Conservation (phyloP, 2,888 invertebrate genomes). For the Vanessa cardui region DNA sequence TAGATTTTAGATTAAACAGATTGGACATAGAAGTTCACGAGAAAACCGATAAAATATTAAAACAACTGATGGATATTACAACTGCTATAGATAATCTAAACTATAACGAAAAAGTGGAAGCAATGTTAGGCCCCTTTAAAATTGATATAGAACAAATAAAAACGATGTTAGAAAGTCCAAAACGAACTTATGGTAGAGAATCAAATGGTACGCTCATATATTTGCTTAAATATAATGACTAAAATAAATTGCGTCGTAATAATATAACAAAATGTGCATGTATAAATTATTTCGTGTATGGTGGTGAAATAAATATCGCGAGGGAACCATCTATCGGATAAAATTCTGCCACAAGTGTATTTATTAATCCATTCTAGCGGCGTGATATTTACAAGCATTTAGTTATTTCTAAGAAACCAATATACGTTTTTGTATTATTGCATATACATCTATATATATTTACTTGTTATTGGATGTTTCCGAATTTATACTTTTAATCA, state of each 20-base stretch:
- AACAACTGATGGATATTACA: conserved; percentile 58
- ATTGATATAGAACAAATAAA: conserved; percentile 58
- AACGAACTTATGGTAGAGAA: conserved; percentile 13
- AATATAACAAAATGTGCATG: background rate
- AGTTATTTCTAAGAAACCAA: too few species aligned
- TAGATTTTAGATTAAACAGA: conserved; percentile 71
- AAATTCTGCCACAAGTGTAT: too few species aligned
- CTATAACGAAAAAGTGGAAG: conserved; percentile 53
- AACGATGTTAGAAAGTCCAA: conserved; percentile 50
- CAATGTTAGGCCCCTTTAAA: conserved; percentile 53
- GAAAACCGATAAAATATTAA: conserved; percentile 67
- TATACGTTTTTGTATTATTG: too few species aligned
- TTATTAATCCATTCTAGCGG: too few species aligned
- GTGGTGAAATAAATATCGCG: too few species aligned
- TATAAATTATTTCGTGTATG: too few species aligned
- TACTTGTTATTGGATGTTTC: too few species aligned
- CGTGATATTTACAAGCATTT: too few species aligned
- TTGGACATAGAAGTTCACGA: conserved; percentile 75
- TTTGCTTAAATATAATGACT: background rate
- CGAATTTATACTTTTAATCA: too few species aligned
- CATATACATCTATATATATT: too few species aligned
- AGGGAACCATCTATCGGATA: too few species aligned
- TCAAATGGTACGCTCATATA: conserved; percentile 14
- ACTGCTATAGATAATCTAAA: conserved; percentile 48
- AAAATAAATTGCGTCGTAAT: background rate